Evolutionary conservation across 30 jellyfish, hydroid and myxozoan species (phyloP), one percentile per base, ranked within the genome.

Genomic region (Turritopsis dohrnii): DNA sequence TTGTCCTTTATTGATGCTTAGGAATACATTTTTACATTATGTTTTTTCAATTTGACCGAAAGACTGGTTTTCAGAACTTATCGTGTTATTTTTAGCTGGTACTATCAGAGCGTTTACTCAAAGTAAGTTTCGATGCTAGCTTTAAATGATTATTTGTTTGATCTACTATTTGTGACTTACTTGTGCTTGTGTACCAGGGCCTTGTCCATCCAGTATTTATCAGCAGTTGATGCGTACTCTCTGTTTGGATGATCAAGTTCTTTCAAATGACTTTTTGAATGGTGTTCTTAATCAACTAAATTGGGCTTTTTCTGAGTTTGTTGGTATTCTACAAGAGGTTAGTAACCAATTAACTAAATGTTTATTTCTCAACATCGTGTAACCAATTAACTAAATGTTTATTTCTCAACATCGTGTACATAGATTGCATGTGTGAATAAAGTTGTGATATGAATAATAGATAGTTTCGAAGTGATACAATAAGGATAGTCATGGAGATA

Each of bases 251-350:
- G 96, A 94, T 75, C 95, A 94, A 79, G 90, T 82, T 71, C 81
- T 94, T 7, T 89, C 99, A 21, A 94, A 94, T 74, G 97, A 94
- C 75, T 94, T 94, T 53, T 95, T 94, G 1, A 94, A 94, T 86
- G 99, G 99, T 52, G 97, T 94, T 29, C 94, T 94, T 0, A 94
- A 94, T 82, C 99, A 94, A 71, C 95, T 94, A 21, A 94, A 94
- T 72, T 94, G 99, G 99, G 99, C 99, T 8, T 94, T 94, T 73
- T 94, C 99, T 0, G 99, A 94, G 74, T 94, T 94, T 71, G 99
- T 94, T 75, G 99, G 99, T 8, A 94, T 94, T 53, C 80, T 94
- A 74, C 99, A 94, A 71, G 99, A 94, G 95, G 99, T 94, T 24
- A 9, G 9, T 8, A 19, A n/a, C 28, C 19, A 21, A 13, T 41